These are phyloP conservation scores for Andricus curvator DNA, from an alignment of 2,888 invertebrate genomes.

Conservation along the genomic window DNA sequence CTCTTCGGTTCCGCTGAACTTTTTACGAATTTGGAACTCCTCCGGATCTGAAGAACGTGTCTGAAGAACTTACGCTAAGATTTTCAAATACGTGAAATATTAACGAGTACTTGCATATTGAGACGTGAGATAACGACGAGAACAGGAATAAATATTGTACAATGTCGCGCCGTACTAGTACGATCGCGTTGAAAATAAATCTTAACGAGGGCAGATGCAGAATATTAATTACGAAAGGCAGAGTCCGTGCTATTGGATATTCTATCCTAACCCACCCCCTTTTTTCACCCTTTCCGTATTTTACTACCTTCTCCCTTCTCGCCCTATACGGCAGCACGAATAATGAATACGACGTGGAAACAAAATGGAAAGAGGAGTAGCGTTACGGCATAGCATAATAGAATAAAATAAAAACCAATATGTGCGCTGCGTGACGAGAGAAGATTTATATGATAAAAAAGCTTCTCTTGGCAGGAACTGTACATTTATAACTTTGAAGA, in stretches of 20 bases:
- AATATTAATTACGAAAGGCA: constrained; percentile 38
- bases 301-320: neutral
- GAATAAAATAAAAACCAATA: constrained; percentile 40
- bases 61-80: constrained; percentile 6
- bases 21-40: neutral
- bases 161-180: neutral
- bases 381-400: constrained; percentile 4
- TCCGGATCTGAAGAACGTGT: constrained; percentile 1
- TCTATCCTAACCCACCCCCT: constrained; percentile 7
- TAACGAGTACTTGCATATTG: constrained; percentile 36
- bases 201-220: constrained; percentile 40
- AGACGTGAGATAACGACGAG: constrained; percentile 22
- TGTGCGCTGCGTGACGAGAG: constrained; percentile 22
- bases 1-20: neutral
- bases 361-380: constrained; percentile 12
- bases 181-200: constrained; percentile 35
- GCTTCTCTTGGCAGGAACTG: neutral
- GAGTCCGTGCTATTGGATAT: constrained; percentile 36
- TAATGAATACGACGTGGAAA: constrained; percentile 36
- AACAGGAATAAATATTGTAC: constrained; percentile 27
- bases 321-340: constrained; percentile 1
- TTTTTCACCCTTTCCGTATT: constrained; percentile 26
- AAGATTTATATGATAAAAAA: constrained; percentile 18
- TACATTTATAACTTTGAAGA: neutral
- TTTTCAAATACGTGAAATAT: constrained; percentile 2